Conservation (phyloP, 2,113 vertebrate genomes). For the Irena cyanogastra region DNA sequence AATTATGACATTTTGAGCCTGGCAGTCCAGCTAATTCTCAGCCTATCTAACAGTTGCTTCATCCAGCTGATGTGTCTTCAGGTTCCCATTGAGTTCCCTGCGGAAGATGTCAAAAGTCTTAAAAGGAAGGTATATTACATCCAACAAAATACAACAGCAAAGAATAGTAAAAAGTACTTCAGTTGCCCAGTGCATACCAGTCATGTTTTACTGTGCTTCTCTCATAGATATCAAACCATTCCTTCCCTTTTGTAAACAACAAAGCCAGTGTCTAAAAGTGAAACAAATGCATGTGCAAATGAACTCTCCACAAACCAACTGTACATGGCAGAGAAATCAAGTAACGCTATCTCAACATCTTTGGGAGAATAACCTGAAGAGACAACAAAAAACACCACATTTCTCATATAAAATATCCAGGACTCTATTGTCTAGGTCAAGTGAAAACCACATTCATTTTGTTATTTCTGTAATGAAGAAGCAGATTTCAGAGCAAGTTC, state of each 20-base stretch:
- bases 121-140: not conserved
- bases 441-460: not conserved
- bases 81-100: not conserved
- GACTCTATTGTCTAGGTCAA: not conserved
- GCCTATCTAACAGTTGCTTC: not conserved
- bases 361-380: not conserved
- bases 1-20: not conserved
- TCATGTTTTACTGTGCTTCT: not conserved
- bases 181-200: not conserved
- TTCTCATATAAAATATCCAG: not conserved
- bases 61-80: not conserved
- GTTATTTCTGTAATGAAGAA: not conserved
- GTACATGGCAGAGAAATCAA: not conserved
- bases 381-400: not conserved
- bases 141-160: not conserved
- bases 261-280: not conserved
- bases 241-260: not conserved
- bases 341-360: fast-evolving
- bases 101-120: not conserved
- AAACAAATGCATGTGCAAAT: not conserved
- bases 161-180: not conserved
- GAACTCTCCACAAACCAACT: not conserved
- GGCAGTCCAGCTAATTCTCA: not conserved
- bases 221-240: not conserved
- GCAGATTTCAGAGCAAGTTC: not conserved